These are phyloP conservation scores for Gari tellinella DNA, from an alignment of 2,888 invertebrate genomes.

Conservation along the genomic window DNA sequence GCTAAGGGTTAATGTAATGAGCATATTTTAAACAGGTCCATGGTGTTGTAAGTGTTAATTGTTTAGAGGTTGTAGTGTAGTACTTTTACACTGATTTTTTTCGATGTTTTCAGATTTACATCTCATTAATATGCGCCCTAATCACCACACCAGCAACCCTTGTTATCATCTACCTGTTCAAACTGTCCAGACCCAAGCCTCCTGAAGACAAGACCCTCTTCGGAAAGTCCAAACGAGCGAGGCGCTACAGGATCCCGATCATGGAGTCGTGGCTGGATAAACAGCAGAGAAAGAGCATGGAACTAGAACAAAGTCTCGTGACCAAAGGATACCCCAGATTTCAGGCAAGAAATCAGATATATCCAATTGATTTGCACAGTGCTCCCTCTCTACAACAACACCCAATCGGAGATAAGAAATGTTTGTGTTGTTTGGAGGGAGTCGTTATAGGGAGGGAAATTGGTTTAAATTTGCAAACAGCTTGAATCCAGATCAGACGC, in stretches of 20 bases:
- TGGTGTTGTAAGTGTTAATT: too few species aligned
- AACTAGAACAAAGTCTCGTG: conserved; percentile 61
- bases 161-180: conserved; percentile 62
- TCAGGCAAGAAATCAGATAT: conserved; percentile 17
- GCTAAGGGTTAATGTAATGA: too few species aligned
- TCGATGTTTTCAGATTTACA: conserved; percentile 44
- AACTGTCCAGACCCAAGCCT: conserved; percentile 54
- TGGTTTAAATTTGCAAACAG: too few species aligned
- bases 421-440: too few species aligned
- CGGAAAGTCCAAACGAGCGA: conserved; percentile 8
- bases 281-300: conserved; percentile 55
- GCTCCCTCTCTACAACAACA: too few species aligned
- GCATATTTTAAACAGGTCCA: too few species aligned
- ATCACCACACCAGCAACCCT: conserved; percentile 62
- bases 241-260: conserved; percentile 56
- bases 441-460: too few species aligned
- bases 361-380: too few species aligned
- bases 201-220: conserved; percentile 28
- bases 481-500: too few species aligned
- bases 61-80: too few species aligned
- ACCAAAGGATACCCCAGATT: conserved; percentile 55
- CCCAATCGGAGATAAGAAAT: too few species aligned
- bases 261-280: conserved; percentile 57
- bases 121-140: conserved; percentile 60
- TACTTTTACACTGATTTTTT: too few species aligned